phyloP scores from a whole-genome alignment of 1,140 invertebrate species.

The Caerostris darwini region DNA sequence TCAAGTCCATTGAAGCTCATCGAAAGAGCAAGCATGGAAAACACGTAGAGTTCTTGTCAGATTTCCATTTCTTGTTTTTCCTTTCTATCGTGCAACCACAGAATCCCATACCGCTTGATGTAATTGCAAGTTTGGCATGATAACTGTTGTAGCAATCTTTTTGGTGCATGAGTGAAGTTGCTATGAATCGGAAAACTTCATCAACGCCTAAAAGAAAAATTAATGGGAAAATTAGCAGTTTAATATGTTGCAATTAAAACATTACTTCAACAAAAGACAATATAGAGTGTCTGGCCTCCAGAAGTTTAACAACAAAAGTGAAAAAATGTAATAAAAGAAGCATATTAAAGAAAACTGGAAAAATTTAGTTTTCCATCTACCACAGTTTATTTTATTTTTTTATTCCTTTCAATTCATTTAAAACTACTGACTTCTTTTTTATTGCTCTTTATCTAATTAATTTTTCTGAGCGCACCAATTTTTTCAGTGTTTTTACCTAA shows the following conservation, averaged over 20 bases:
- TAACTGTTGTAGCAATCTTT: slow-evolving; percentile 71
- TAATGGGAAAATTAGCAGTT: neutral
- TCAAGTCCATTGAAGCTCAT: neutral
- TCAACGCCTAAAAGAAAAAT: slow-evolving; percentile 44
- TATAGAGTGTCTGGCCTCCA: no score
- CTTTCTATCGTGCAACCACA: slow-evolving; percentile 41
- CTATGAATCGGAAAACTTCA: slow-evolving; percentile 51
- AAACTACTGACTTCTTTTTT: no score
- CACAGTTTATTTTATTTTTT: no score
- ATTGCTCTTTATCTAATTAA: no score
- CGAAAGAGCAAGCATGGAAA: slow-evolving; percentile 48
- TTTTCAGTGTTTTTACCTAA: no score
- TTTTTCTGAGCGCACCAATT: no score
- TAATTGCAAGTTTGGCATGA: slow-evolving; percentile 69
- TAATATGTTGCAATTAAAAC: neutral
- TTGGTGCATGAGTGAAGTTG: slow-evolving; percentile 41
- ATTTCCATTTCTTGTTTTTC: slow-evolving; percentile 51
- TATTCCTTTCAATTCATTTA: no score
- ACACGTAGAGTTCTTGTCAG: slow-evolving; percentile 8
- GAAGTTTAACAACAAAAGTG: no score
- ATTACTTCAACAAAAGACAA: neutral
- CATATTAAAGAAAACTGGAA: no score
- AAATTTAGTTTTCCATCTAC: no score
- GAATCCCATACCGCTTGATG: slow-evolving; percentile 68
- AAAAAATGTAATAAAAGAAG: no score